Conservation (phyloP, 2,797 vertebrate genomes). For the Balearica regulorum region DNA sequence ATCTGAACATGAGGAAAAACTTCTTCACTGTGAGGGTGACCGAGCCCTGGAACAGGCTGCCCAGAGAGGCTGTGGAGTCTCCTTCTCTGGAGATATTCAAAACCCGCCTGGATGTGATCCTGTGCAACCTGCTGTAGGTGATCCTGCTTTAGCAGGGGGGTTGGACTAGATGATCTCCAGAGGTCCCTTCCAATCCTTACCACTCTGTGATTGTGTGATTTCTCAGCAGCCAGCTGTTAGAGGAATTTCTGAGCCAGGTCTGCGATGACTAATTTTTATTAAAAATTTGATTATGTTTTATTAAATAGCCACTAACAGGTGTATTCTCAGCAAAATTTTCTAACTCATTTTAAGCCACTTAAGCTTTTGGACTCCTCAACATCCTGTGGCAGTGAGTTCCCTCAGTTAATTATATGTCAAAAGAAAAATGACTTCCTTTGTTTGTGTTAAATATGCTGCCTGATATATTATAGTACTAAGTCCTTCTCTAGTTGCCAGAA, state of each 20-base stretch:
- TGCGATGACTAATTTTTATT: neutral
- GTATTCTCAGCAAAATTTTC: neutral
- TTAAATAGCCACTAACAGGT: neutral
- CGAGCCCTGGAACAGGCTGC: too few species aligned
- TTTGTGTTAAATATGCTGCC: neutral
- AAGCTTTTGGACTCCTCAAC: neutral
- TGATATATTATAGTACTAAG: neutral
- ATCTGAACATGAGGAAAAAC: too few species aligned
- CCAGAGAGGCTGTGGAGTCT: too few species aligned
- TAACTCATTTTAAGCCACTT: neutral
- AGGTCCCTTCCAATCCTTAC: too few species aligned
- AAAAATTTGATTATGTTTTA: neutral
- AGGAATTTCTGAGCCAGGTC: neutral
- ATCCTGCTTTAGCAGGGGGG: too few species aligned
- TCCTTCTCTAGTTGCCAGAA: neutral
- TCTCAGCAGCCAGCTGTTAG: neutral
- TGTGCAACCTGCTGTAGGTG: too few species aligned
- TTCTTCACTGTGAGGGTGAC: too few species aligned
- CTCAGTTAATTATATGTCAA: neutral
- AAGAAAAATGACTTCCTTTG: neutral
- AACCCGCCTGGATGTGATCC: too few species aligned
- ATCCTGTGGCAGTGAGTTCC: neutral
- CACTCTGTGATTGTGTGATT: neutral
- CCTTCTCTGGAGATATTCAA: too few species aligned
- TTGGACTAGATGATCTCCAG: too few species aligned